Evolutionary conservation across 2,113 vertebrate genomes (phyloP).

Genomic region (Capra hircus): DNA sequence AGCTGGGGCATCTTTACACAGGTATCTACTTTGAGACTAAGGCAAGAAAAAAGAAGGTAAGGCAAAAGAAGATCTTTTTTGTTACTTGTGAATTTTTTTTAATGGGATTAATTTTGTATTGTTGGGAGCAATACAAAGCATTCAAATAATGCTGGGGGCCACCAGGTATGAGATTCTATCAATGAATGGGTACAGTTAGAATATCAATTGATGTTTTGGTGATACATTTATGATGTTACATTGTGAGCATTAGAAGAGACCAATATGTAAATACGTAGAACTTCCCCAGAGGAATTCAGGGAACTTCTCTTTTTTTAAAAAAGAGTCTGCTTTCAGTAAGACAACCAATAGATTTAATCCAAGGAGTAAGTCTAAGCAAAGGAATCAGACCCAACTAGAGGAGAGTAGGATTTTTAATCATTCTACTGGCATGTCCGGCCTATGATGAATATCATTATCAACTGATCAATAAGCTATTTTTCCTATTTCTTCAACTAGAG

Average conservation of each 20-base stretch:
- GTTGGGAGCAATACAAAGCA: background rate
- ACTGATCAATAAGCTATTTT: conserved; percentile 35
- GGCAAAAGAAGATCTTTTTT: background rate
- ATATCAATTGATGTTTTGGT: conserved; percentile 20
- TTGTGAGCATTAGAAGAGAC: background rate
- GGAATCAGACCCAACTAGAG: background rate
- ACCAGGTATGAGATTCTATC: background rate
- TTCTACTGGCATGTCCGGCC: background rate
- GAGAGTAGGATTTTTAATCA: background rate
- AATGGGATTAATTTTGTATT: background rate
- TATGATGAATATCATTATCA: conserved; percentile 38
- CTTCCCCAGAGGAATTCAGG: background rate
- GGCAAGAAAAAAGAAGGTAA: background rate
- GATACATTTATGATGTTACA: background rate
- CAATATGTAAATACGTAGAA: conserved; percentile 3
- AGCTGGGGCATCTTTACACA: background rate
- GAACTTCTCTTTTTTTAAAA: background rate
- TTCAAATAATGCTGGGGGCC: background rate
- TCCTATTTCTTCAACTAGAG: conserved; percentile 17
- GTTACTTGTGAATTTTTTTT: background rate
- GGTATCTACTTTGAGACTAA: background rate
- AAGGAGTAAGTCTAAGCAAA: conserved; percentile 9
- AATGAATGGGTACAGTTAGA: background rate
- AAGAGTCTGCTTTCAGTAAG: background rate
- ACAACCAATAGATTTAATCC: conserved; percentile 7